Conservation (phyloP, 2,113 vertebrate genomes). For the Myiozetetes cayanensis region DNA sequence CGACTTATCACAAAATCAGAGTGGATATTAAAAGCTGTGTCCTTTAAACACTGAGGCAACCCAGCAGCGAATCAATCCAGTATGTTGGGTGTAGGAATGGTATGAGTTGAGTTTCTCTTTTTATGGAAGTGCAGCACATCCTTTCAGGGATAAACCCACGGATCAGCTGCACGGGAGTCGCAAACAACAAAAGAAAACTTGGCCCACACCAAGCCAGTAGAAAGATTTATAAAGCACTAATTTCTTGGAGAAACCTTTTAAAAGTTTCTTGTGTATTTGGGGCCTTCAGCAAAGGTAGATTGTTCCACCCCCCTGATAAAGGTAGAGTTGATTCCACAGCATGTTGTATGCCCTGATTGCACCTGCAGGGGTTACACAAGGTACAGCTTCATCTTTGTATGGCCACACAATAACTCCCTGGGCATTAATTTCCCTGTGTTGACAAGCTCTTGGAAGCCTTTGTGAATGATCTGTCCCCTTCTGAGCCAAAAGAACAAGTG, state of each 20-base stretch:
- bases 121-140: neutral
- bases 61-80: neutral
- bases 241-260: neutral
- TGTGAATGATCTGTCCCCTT: neutral
- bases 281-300: neutral
- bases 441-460: neutral
- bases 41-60: neutral
- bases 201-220: neutral
- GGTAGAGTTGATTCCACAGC: neutral
- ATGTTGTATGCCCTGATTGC: too few relatives aligned
- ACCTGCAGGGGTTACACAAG: neutral
- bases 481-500: neutral
- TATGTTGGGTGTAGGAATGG: neutral
- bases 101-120: neutral
- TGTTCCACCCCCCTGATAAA: neutral
- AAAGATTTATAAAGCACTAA: neutral
- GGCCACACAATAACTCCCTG: neutral
- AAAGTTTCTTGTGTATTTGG: rapidly evolving
- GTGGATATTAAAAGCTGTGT: neutral
- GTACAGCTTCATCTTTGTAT: neutral
- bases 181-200: neutral
- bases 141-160: neutral
- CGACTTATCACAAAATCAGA: neutral
- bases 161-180: neutral
- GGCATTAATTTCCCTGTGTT: neutral